Percentiles rank a stretch among this genome's conserved stretches.
Evolutionary conservation across 2,113 vertebrate species (phyloP).

Genomic region (Gadus macrocephalus): DNA sequence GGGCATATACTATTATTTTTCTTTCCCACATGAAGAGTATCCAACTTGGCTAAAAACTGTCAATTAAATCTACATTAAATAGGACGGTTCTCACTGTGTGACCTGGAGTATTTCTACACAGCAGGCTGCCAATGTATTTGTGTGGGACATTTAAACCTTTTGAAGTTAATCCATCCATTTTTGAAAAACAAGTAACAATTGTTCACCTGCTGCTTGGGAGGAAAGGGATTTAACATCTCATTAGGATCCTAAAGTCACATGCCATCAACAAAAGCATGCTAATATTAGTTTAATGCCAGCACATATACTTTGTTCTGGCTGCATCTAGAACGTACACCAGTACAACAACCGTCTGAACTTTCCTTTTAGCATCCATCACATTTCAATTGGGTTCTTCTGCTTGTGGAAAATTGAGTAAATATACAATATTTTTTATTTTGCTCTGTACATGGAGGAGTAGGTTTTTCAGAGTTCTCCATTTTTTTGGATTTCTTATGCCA

Average conservation of each 20-base stretch:
- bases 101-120: slow-evolving; percentile 44
- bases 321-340: too few species aligned
- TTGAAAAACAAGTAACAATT: slow-evolving; percentile 14
- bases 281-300: not conserved
- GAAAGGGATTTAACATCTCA: slow-evolving; percentile 23
- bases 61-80: slow-evolving; percentile 20
- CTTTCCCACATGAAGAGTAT: slow-evolving; percentile 24
- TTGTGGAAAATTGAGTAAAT: slow-evolving; percentile 27
- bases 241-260: slow-evolving; percentile 12
- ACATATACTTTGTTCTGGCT: too few species aligned
- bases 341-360: too few species aligned
- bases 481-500: slow-evolving; percentile 39
- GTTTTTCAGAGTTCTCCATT: slow-evolving; percentile 40
- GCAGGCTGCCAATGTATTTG: slow-evolving; percentile 28
- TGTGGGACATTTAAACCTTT: slow-evolving; percentile 31
- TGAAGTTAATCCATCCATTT: slow-evolving; percentile 25
- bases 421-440: slow-evolving; percentile 1
- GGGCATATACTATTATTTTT: slow-evolving; percentile 13
- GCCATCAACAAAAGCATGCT: slow-evolving; percentile 2
- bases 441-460: slow-evolving; percentile 39
- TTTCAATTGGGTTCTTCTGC: not conserved
- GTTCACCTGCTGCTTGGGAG: slow-evolving; percentile 12
- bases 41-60: slow-evolving; percentile 15
- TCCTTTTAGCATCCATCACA: too few species aligned
- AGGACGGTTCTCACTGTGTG: slow-evolving; percentile 39